Conservation (phyloP, 2,113 vertebrate species). For the Leucoraja erinaceus region DNA sequence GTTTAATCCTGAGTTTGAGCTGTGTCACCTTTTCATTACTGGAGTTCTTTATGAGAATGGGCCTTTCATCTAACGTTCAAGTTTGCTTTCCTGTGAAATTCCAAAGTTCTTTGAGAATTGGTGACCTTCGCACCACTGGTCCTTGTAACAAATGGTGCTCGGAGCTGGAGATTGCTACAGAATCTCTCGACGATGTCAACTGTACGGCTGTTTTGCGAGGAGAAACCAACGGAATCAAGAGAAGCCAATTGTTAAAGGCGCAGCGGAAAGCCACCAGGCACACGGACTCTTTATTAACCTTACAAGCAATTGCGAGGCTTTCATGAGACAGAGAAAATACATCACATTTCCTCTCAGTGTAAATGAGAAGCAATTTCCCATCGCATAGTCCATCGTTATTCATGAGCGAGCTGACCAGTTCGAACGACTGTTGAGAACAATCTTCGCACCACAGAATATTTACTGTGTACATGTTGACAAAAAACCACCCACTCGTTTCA, state of each 20-base stretch:
- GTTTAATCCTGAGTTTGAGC: not conserved
- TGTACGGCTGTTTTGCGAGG: conserved; percentile 68
- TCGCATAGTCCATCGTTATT: conserved; percentile 80
- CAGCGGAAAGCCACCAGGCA: conserved; percentile 55
- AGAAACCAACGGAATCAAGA: conserved; percentile 60
- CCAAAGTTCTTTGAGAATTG: not conserved
- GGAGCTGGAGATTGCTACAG: not conserved
- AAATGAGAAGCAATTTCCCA: conserved; percentile 73
- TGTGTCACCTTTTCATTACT: not conserved
- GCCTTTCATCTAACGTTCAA: too few species aligned
- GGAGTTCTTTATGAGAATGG: not conserved
- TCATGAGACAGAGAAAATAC: conserved; percentile 68
- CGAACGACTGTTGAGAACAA: conserved; percentile 71
- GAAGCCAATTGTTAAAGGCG: conserved; percentile 58
- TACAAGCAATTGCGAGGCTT: conserved; percentile 63
- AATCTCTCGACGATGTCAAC: conserved; percentile 51
- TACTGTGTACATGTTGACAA: conserved; percentile 38
- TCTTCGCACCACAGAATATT: conserved; percentile 50
- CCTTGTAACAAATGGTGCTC: not conserved
- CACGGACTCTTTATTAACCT: conserved; percentile 60
- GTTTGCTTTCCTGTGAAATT: not conserved
- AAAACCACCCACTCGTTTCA: not conserved
- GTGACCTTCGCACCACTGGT: not conserved
- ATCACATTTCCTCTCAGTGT: conserved; percentile 64
- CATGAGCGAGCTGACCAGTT: conserved; percentile 80